A percentile compares a stretch with the other conserved stretches of the same genome.
phyloP scores from a whole-genome alignment of 2,888 invertebrate genomes.

The Calameuta idolon region DNA sequence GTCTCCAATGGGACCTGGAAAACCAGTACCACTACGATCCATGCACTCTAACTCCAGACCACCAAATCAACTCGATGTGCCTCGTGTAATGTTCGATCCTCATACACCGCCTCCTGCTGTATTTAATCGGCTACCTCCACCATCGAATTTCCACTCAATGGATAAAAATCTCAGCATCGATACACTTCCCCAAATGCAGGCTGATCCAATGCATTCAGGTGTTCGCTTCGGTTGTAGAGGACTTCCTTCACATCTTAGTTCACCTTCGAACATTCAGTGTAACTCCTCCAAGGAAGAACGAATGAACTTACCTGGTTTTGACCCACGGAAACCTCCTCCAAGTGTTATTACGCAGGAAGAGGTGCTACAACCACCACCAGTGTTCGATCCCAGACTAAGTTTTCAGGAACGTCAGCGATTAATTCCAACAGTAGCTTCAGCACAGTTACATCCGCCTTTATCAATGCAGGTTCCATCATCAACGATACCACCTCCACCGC shows the following conservation, averaged over 20 bases:
- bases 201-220: not conserved
- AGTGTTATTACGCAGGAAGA: slow-evolving; percentile 22
- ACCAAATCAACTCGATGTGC: not conserved
- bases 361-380: slow-evolving; percentile 37
- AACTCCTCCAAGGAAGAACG: not conserved
- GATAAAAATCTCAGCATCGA: not conserved
- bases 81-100: slow-evolving; percentile 22
- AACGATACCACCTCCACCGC: slow-evolving; percentile 23
- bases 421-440: slow-evolving; percentile 14
- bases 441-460: slow-evolving; percentile 11
- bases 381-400: slow-evolving; percentile 43
- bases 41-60: not conserved
- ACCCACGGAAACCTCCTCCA: slow-evolving; percentile 31
- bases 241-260: not conserved
- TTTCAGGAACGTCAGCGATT: slow-evolving; percentile 31
- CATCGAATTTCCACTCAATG: not conserved
- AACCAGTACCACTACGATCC: not conserved
- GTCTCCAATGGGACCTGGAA: not conserved
- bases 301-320: slow-evolving; percentile 30
- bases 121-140: not conserved
- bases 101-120: slow-evolving; percentile 21
- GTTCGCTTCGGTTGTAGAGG: not conserved
- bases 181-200: not conserved
- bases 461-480: slow-evolving; percentile 8
- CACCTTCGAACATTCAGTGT: not conserved